Conservation (phyloP, 2,113 vertebrate genomes). For the Todiramphus chloris region DNA sequence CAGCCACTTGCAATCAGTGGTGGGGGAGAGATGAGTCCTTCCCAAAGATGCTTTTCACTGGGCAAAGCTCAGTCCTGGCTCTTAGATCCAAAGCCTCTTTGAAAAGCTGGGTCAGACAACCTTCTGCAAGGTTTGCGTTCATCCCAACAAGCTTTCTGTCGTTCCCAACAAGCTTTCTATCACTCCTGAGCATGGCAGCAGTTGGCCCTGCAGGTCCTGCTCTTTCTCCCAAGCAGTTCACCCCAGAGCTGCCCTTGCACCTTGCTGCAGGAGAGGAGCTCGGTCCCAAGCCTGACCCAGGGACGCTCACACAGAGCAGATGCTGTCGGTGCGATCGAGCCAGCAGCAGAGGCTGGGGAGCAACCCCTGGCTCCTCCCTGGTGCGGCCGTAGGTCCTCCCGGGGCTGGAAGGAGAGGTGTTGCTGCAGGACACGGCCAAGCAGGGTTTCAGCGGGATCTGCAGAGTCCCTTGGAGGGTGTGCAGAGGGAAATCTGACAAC, state of each 20-base stretch:
- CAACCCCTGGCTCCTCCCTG: neutral
- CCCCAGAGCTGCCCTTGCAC: neutral
- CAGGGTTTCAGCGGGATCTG: neutral
- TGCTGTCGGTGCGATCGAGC: neutral
- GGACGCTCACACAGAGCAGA: neutral
- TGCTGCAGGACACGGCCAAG: slow-evolving; percentile 26
- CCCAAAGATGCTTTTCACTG: neutral
- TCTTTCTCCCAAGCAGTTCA: fast-evolving
- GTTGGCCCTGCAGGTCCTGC: neutral
- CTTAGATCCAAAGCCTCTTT: neutral
- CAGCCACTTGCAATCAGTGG: fast-evolving
- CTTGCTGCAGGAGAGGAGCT: neutral
- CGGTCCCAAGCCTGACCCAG: neutral
- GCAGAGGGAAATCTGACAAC: slow-evolving; percentile 57
- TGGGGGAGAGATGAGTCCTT: neutral
- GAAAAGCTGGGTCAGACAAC: neutral
- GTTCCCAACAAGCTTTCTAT: neutral
- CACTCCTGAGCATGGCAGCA: fast-evolving
- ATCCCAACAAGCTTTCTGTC: neutral
- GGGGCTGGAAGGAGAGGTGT: neutral
- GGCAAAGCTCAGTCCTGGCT: neutral
- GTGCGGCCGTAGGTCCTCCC: neutral
- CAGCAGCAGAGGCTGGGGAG: neutral
- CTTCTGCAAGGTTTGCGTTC: neutral
- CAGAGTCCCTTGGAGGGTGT: neutral